These are phyloP conservation scores for Sebastes taczanowskii DNA, from an alignment of 2,797 vertebrate species.

Conservation along the genomic window DNA sequence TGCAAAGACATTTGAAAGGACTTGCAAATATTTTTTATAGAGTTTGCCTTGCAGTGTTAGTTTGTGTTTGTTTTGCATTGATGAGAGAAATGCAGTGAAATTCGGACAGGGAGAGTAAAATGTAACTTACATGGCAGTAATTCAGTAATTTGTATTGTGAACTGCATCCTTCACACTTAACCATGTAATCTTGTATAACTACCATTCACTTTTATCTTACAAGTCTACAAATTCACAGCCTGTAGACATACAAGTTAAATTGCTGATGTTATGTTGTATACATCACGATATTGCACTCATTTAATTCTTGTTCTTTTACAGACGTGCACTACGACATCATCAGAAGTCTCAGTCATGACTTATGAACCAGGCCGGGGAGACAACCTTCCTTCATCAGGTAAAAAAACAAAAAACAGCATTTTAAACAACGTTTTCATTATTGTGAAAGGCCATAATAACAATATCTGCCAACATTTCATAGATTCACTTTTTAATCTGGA, in stretches of 20 bases:
- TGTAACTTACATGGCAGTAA: neutral
- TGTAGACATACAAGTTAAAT: neutral
- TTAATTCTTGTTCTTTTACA: constrained; percentile 7
- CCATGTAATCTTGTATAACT: neutral
- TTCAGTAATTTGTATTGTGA: neutral
- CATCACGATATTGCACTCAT: neutral
- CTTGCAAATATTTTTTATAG: neutral
- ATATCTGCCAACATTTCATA: neutral
- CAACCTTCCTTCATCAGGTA: constrained; percentile 16
- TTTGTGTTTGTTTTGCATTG: neutral
- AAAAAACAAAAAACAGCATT: neutral
- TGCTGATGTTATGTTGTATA: neutral
- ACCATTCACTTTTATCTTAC: neutral
- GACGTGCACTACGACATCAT: neutral
- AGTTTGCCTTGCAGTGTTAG: neutral
- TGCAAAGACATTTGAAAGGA: neutral
- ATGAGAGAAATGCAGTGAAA: neutral
- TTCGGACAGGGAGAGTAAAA: neutral
- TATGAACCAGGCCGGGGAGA: constrained; percentile 18
- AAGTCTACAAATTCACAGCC: neutral
- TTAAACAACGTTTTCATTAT: neutral
- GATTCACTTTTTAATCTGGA: neutral
- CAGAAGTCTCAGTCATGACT: neutral
- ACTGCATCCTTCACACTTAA: neutral
- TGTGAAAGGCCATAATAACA: neutral